Base-by-base conservation (phyloP, 1,140 invertebrate genomes). In the Venustaconcha ellipsiformis region DNA sequence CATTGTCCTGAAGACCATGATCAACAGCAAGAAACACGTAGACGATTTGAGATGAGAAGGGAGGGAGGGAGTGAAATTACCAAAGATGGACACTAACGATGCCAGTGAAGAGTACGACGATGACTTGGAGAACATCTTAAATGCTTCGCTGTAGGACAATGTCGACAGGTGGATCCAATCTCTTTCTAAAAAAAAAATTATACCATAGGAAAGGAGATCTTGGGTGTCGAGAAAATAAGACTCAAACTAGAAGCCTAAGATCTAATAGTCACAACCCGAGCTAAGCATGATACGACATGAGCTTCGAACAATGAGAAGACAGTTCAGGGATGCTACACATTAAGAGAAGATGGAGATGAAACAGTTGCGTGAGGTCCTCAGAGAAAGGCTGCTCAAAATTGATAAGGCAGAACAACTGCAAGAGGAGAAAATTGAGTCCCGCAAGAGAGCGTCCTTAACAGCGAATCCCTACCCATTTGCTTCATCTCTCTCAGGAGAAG, bases 21-120 rank as follows among this genome's bases (percentile, higher is more conserved):
- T 48, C 11, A 48, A 48, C 37, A 48, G 11, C 37, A 48, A 11
- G 11, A 48, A 37, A 48, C 37, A 6, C 11, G 6, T 48, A 48
- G 37, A 48, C 6, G 37, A 48, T 2, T 48, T 11, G 37, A 48
- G 8, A 48, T 48, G 11, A 6, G 37, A 63, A n/a, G n/a, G n/a
- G 65, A n/a, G 55, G 60, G 48, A 72, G n/a, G 30, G 62, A 72
- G 37, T 56, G 30, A n/a, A 64, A 20, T 48, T 0, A 11, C 37
- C 37, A 8, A 48, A 6, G 37, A 48, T 48, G 37, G 37, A 48
- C 37, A 48, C 6, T 48, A 63, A 72, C 5, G 56, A 64, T 30
- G 37, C 63, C 14, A 20, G 70, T 48, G 12, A 63, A 15, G n/a
- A 15, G 60, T 72, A 55, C 65, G 70, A 72, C 5, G 70, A 72